Percentiles rank a stretch among this genome's conserved stretches.
Conservation (phyloP, 2,113 vertebrate genomes). For the Microtus ochrogaster region DNA sequence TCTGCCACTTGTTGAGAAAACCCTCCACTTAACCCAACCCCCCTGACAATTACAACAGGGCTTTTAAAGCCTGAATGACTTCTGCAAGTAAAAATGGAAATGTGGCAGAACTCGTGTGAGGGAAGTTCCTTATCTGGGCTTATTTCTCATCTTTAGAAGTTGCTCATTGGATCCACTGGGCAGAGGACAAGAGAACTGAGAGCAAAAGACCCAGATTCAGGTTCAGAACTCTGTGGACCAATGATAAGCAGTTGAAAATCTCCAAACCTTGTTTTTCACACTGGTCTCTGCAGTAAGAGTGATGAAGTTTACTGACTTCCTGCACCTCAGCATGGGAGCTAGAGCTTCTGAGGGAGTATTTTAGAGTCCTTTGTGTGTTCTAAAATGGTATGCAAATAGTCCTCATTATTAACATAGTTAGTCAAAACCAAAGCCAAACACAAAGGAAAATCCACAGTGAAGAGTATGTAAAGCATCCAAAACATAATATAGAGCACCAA, state of each 20-base stretch:
- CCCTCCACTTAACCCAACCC: constrained; percentile 42
- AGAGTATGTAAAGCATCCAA: neutral
- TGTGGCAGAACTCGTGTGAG: neutral
- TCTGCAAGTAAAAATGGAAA: neutral
- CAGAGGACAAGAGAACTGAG: neutral
- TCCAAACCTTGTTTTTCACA: neutral
- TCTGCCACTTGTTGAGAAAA: constrained; percentile 26
- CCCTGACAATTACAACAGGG: neutral
- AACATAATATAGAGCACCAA: neutral
- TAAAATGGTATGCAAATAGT: neutral
- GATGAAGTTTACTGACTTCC: accelerated
- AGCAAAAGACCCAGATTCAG: neutral
- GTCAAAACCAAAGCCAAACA: neutral
- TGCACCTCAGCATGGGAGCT: neutral
- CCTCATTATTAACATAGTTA: neutral
- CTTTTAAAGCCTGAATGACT: neutral
- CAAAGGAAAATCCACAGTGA: neutral
- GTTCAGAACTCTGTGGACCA: neutral
- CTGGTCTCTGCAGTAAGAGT: neutral
- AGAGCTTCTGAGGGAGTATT: neutral
- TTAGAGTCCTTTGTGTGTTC: neutral
- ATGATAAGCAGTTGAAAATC: neutral
- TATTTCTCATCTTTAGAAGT: neutral
- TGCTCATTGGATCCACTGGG: neutral
- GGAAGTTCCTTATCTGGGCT: neutral